phyloP scores from a whole-genome alignment of 1,140 invertebrate genomes.

The Trachymyrmex cornetzi region DNA sequence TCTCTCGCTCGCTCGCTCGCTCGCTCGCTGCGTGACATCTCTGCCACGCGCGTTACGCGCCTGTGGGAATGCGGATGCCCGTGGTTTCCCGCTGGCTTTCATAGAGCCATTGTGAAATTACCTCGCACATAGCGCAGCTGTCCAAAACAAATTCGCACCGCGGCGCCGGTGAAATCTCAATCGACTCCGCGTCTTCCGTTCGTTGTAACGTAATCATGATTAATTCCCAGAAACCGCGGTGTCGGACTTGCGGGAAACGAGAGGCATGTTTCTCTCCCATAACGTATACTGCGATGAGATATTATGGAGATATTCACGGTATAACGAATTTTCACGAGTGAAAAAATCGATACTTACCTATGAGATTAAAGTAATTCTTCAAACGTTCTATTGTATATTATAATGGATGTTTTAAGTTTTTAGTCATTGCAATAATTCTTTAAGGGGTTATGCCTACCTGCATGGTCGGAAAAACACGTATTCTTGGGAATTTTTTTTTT shows the following conservation, averaged over 20 bases:
- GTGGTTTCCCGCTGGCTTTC: constrained; percentile 75
- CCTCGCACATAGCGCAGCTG: constrained; percentile 62
- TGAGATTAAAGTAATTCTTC: background rate
- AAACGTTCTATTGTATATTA: background rate
- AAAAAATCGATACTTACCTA: constrained; percentile 5
- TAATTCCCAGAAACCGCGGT: constrained; percentile 35
- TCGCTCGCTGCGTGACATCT: constrained; percentile 68
- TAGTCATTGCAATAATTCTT: background rate
- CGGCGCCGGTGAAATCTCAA: constrained; percentile 66
- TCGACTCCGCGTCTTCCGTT: constrained; percentile 60
- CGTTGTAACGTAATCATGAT: constrained; percentile 41
- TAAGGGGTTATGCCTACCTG: too few species aligned
- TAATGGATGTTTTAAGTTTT: background rate
- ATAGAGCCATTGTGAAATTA: constrained; percentile 75
- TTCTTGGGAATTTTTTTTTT: too few species aligned
- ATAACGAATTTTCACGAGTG: background rate
- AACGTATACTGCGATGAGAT: background rate
- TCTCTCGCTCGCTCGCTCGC: constrained; percentile 39
- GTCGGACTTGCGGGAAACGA: background rate
- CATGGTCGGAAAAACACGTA: too few species aligned
- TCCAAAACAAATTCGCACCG: constrained; percentile 70
- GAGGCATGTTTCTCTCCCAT: background rate
- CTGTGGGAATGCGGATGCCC: constrained; percentile 75
- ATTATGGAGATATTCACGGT: background rate
- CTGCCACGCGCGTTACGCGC: constrained; percentile 71